Conservation (phyloP, 1,140 invertebrate species). For the Acromyrmex charruanus region DNA sequence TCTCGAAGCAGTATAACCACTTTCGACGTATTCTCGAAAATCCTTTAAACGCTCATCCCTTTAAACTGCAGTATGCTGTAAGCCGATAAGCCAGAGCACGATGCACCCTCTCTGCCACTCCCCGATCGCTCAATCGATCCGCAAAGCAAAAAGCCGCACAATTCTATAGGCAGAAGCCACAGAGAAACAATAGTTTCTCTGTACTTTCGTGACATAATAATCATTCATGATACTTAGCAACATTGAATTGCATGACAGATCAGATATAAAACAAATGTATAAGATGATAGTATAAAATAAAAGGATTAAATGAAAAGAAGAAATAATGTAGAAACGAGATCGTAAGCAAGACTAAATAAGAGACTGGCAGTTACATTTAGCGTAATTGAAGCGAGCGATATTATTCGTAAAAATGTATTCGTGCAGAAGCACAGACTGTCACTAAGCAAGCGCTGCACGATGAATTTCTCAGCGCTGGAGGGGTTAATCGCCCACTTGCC, state of each 20-base stretch:
- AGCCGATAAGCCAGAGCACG: conserved; percentile 71
- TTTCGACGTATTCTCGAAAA: conserved; percentile 69
- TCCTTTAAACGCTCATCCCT: conserved; percentile 78
- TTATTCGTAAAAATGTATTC: conserved; percentile 22
- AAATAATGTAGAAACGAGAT: neutral
- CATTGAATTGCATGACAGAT: neutral
- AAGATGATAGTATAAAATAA: neutral
- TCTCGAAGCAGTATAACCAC: conserved; percentile 26
- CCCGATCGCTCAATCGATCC: conserved; percentile 68
- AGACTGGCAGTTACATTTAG: neutral
- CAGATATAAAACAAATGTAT: neutral
- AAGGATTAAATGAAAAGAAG: neutral
- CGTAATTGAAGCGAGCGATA: neutral
- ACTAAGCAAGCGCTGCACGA: neutral
- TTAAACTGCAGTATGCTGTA: conserved; percentile 72
- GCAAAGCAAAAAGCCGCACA: conserved; percentile 43
- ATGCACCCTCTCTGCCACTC: conserved; percentile 55
- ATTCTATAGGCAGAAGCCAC: neutral
- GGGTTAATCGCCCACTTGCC: conserved; percentile 44
- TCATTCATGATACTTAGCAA: neutral
- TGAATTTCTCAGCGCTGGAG: conserved; percentile 28
- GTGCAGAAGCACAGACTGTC: neutral
- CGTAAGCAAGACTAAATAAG: neutral
- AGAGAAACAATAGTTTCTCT: neutral
- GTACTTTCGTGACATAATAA: neutral